Evolutionary conservation across 2,113 vertebrate species (phyloP).

Genomic region (Pycnonotus jocosus): DNA sequence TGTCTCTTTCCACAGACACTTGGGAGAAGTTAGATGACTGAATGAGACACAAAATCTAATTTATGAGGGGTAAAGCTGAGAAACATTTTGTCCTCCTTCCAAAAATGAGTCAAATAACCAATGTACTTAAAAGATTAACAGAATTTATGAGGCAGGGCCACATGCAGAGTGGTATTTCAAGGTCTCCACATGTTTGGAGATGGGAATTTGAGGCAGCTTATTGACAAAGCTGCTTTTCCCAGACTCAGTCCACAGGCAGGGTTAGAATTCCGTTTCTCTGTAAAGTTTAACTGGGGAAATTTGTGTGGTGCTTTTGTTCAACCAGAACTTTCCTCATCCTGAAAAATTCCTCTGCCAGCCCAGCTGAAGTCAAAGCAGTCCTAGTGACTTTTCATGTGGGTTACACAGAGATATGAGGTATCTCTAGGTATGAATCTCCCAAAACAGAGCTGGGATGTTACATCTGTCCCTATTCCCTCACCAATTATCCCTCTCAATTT

Average conservation of each 20-base stretch:
- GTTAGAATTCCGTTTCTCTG: neutral
- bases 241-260: neutral
- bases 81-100: neutral
- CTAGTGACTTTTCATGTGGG: neutral
- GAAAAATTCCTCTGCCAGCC: neutral
- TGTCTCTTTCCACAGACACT: neutral
- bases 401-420: neutral
- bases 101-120: neutral
- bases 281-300: neutral
- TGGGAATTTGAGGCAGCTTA: neutral
- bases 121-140: neutral
- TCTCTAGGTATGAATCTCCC: neutral
- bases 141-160: neutral
- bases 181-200: neutral
- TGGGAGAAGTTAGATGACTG: neutral
- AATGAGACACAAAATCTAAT: neutral
- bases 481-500: neutral
- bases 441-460: neutral
- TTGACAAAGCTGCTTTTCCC: neutral
- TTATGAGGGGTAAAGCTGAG: neutral
- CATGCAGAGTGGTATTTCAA: neutral
- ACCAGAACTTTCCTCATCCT: neutral
- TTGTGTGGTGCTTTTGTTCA: neutral
- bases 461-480: neutral
- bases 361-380: neutral